phyloP scores from a whole-genome alignment of 1,140 invertebrate species.

The Drosophila willistoni region DNA sequence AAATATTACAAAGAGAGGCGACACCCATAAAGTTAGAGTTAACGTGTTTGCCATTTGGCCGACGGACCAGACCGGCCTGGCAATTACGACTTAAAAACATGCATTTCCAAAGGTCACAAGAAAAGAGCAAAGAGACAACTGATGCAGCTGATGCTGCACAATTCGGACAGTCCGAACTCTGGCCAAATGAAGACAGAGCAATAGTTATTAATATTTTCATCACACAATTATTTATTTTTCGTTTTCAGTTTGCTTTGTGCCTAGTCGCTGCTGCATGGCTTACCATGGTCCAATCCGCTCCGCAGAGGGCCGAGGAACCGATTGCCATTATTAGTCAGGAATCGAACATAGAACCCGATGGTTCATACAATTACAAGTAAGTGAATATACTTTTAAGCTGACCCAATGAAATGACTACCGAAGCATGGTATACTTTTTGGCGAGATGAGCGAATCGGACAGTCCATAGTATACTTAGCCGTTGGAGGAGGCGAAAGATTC shows the following conservation, averaged over 20 bases:
- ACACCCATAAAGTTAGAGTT: constrained; percentile 8
- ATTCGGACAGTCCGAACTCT: no score
- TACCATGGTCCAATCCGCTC: constrained; percentile 78
- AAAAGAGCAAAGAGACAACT: constrained; percentile 30
- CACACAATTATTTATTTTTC: constrained; percentile 46
- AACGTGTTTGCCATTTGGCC: constrained; percentile 40
- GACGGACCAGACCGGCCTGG: constrained; percentile 57
- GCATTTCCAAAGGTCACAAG: constrained; percentile 33
- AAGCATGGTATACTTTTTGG: constrained; percentile 32
- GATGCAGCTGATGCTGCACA: no score
- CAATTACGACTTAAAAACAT: constrained; percentile 62
- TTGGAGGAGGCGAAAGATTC: neutral
- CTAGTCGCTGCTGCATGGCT: constrained; percentile 67
- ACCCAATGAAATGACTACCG: neutral
- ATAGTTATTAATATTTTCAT: no score
- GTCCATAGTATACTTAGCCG: no score
- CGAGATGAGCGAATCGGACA: no score
- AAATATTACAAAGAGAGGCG: constrained; percentile 1
- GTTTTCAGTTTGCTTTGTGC: constrained; percentile 69
- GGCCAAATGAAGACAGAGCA: neutral
- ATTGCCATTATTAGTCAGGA: constrained; percentile 87
- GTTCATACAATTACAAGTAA: constrained; percentile 86
- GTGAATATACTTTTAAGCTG: constrained; percentile 23
- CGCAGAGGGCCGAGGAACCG: constrained; percentile 84
- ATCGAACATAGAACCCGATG: constrained; percentile 87